Evolutionary conservation across 2,888 invertebrate species (phyloP), one percentile per base, ranked within the genome.

Genomic region (Argyra leucocephala): DNA sequence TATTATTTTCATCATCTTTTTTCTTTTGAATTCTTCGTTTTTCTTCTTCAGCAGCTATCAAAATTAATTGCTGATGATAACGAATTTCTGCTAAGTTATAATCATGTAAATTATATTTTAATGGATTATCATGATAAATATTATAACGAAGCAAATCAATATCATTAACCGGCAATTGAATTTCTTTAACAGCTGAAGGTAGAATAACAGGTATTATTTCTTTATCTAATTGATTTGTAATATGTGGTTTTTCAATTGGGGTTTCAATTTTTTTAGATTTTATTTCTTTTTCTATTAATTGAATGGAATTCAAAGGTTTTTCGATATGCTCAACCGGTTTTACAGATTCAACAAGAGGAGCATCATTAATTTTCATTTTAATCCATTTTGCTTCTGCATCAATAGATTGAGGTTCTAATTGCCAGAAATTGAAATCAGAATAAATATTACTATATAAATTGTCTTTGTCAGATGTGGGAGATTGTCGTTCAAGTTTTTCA

Each of bases 71-170:
- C 59, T 83, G 78, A 73, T 85, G 85, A 73, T 84, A 84, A 69
- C 81, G 78, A 69, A 84, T 82, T 79, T 89, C 88, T 36, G 87
- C 87, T 69, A 87, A 85, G 70, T 87, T 84, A 73, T 87, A 88
- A 23, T 82, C 71, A 72, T 81, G 78, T 75, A 85, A 87, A 64
- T 84, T 82, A 4, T 81, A 74, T 87, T 87, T 88, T 73, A 86
- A 86, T 9, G 83, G 79, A 68, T 80, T 76, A 68, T 88, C 84
- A 1, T 76, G 67, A 1, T 74, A 72, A 9, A 82, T 72, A 69
- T 77, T 78, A 31, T 71, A 57, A 37, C 60, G 60, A 37, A 69
- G 58, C 3, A n/a, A 58, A 23, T 63, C 61, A 2, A 22, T 57
- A 37, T 37, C 21, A 61, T 26, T 23, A 59, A 36, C 23, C 59